These are phyloP conservation scores for Schizotus pectinicornis DNA, from an alignment of 2,888 invertebrate species.

Conservation along the genomic window DNA sequence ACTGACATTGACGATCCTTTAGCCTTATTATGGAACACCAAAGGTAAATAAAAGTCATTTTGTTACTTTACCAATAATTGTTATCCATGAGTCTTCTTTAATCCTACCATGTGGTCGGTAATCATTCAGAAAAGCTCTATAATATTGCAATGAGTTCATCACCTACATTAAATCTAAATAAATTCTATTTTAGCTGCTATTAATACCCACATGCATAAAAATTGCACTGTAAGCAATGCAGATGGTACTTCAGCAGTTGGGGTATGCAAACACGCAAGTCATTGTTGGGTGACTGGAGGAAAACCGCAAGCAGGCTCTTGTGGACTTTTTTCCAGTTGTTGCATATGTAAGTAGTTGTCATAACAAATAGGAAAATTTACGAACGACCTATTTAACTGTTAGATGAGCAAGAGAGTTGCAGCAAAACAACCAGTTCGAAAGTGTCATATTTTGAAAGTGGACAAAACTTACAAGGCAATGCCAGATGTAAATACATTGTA, in stretches of 20 bases:
- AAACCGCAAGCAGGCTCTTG: slow-evolving; percentile 40
- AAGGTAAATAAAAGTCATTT: slow-evolving; percentile 35
- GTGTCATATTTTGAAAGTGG: slow-evolving; percentile 51
- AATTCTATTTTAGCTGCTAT: slow-evolving; percentile 7
- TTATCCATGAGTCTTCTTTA: no score
- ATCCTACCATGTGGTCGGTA: no score
- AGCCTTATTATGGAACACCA: slow-evolving; percentile 43
- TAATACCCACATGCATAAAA: slow-evolving; percentile 55
- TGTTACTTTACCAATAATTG: not conserved
- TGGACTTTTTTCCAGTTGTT: slow-evolving; percentile 43
- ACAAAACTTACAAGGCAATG: slow-evolving; percentile 56
- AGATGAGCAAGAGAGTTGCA: slow-evolving; percentile 39
- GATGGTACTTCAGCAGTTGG: slow-evolving; percentile 47
- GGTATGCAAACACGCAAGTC: slow-evolving; percentile 62
- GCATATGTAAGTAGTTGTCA: slow-evolving; percentile 37
- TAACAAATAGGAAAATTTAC: no score
- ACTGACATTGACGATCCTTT: slow-evolving; percentile 48
- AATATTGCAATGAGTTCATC: no score
- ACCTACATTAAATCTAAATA: no score
- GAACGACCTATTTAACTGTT: no score
- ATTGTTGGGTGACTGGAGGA: slow-evolving; percentile 64
- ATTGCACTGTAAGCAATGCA: slow-evolving; percentile 44
- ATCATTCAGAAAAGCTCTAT: no score
- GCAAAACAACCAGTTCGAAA: slow-evolving; percentile 45
- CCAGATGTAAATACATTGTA: slow-evolving; percentile 63